Evolutionary conservation across 2,797 vertebrate genomes (phyloP), one percentile per base, ranked within the genome.

Genomic region (Furcifer pardalis): DNA sequence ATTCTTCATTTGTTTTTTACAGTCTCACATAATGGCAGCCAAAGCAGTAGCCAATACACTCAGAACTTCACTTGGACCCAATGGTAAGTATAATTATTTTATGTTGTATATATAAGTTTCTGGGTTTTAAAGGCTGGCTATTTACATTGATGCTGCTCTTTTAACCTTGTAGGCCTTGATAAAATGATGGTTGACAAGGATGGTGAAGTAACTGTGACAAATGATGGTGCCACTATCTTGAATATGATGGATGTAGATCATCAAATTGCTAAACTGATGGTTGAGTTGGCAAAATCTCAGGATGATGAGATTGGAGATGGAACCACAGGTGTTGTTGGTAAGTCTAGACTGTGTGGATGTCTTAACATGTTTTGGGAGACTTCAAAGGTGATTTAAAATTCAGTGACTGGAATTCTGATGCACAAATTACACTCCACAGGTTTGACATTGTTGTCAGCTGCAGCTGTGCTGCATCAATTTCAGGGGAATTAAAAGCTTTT

Each of bases 161-260:
- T 40, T 10, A 0, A 68, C 0, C 27, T 73, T 85, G 60, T 68
- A 99, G 98, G 99, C 40, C 97, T 99, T 87, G 98, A 99, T 94
- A 99, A 99, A 94, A 99, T 99, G 98, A 99, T 99, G 98, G 98
- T 99, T 81, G 98, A 99, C 92, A 97, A 97, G 89, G 99, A 99
- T 87, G 98, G 99, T 1, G 98, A 99, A 40, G 98, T 99, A 86
- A 99, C 99, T 0, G 96, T 99, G n/a, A 99, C 99, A 40, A 99
- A 99, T 7, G 98, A 99, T 44, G 99, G 99, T 2, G 99, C 99
- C 85, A 99, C 99, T 15, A 99, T 99, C 89, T 96, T 99, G 81
- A 96, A 97, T 92, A 97, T 99, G 99, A 99, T 99, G 99, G 99
- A 99, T 86, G 98, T 99, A 3, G 98, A 99, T 66, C 98, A 99